Evolutionary conservation across 2,113 vertebrate genomes (phyloP), one percentile per base, ranked within the genome.

Genomic region (Pedetes capensis): DNA sequence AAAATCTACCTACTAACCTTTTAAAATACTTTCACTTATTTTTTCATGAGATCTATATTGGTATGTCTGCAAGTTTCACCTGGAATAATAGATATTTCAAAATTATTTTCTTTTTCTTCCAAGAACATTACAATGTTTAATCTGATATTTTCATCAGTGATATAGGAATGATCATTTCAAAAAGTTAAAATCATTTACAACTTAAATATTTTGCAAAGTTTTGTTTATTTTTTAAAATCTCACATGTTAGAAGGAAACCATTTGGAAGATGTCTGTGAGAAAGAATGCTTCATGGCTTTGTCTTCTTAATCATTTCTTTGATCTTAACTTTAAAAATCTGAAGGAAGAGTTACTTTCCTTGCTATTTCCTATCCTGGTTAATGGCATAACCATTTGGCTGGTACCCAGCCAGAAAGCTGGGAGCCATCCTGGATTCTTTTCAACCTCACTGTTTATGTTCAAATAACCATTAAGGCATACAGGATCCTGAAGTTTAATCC

Each of bases 311-410:
- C 57, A 32, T n/a, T n/a, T 96, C 64, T 97, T 94, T 87, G 68
- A 89, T 93, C 89, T 89, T 87, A 83, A 87, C 69, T 89, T 79
- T 69, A 49, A 95, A 95, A 88, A 89, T 78, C 74, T 72, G 83
- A 83, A 68, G 55, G 76, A 92, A 22, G 55, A 91, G 51, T 92
- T 84, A 22, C 61, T 74, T 92, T 27, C 23, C 8, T 17, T 88
- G 59, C 44, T 42, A 72, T 72, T 94, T 94, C 29, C n/a, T 44
- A 16, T 69, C 20, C 32, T 76, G 44, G 53, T 37, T 75, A 83
- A 64, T 74, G 22, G 13, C 80, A 63, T 37, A n/a, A 34, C 63
- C 14, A 6, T 72, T 68, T 95, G 64, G 55, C 69, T 87, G 80
- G 61, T 87, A 55, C 23, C 49, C n/a, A 72, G 42, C n/a, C 79